Conservation (phyloP, 2,888 invertebrate species). For the Neocrepidodera transversa region DNA sequence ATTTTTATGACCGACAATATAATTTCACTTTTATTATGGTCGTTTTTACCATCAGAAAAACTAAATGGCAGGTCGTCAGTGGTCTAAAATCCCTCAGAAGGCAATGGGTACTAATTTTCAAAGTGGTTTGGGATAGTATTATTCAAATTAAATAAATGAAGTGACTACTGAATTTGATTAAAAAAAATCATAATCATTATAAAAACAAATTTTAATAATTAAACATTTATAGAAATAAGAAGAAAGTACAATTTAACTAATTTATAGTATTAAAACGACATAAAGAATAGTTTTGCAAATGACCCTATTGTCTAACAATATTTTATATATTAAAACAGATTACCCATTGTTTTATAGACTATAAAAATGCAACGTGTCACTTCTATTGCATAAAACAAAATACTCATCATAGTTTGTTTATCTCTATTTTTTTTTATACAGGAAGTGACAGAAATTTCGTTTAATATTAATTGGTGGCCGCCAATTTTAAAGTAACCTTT, state of each 20-base stretch:
- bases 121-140: background rate
- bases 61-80: constrained; percentile 6
- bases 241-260: background rate
- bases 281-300: background rate
- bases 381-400: background rate
- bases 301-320: background rate
- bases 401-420: background rate
- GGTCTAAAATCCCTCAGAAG: background rate
- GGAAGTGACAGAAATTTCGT: constrained; percentile 19
- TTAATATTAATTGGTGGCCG: constrained; percentile 14
- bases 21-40: constrained; percentile 38
- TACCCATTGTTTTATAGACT: background rate
- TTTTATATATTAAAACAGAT: background rate
- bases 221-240: no score
- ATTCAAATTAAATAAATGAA: no score
- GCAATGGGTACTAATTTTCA: constrained; percentile 5
- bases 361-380: background rate
- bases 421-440: constrained; percentile 5
- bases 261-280: background rate
- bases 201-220: no score
- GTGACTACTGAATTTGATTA: no score
- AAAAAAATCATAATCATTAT: no score
- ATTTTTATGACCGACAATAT: constrained; percentile 35
- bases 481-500: constrained; percentile 28
- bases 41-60: constrained; percentile 17